Evolutionary conservation across 1,140 invertebrate genomes (phyloP), one percentile per base, ranked within the genome.

Genomic region (Coptotermes formosanus): DNA sequence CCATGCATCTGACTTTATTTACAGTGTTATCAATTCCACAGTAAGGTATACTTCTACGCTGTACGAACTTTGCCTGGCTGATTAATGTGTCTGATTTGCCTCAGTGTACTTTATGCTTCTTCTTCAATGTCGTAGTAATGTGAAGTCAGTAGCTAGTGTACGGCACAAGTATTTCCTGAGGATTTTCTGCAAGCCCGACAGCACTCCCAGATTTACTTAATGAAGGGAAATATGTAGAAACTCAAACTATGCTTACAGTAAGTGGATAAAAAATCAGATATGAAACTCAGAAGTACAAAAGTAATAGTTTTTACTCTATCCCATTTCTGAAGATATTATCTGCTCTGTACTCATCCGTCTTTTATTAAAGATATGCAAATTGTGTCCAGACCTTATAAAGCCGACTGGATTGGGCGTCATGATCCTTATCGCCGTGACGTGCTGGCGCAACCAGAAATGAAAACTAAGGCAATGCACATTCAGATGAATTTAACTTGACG

Each of bases 361-460:
- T 30, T 75, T 75, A 75, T 30, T 75, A 75, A 75, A 25, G 19
- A 75, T 75, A 75, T 75, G 64, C 64, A 75, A 75, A 75, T 75
- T 30, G 64, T 75, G 64, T 25, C n/a, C 64, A n/a, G 64, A 55
- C 52, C 21, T 8, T 55, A 16, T 19, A 2, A 48, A 48, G 45
- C 45, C 45, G 45, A 16, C 45, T 19, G 14, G 14, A 55, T 12
- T 25, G 25, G 64, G 64, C 64, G 30, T 75, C 64, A 30, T 8
- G 64, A 75, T n/a, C 64, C 0, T 30, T 75, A 30, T 75, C 64
- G 52, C n/a, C 0, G 64, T 75, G 64, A 75, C 64, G 64, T 75
- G 64, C 7, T 30, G n/a, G 64, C 64, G 64, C 64, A 75, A 30
- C 64, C 64, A 25, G 64, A 75, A 30, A 75, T 30, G 14, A 75